Evolutionary conservation across 1,140 invertebrate genomes (phyloP).

Genomic region (Olivierus martensii): DNA sequence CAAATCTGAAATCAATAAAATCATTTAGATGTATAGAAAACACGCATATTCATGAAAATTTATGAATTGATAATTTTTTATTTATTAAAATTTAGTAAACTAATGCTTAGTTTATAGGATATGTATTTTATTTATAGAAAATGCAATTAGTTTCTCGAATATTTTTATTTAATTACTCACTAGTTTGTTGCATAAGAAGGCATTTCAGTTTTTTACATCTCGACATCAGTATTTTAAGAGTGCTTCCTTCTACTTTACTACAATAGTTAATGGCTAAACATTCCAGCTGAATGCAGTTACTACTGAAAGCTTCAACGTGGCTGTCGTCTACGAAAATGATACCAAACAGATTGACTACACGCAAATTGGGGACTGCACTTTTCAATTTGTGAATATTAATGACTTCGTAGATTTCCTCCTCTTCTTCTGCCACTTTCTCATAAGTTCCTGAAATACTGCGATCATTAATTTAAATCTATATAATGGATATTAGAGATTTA

Average conservation of each 20-base stretch:
- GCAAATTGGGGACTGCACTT: constrained; percentile 83
- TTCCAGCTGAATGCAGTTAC: constrained; percentile 67
- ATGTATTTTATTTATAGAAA: no score
- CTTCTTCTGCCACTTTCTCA: constrained; percentile 96
- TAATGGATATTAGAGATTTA: no score
- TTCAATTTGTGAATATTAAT: constrained; percentile 98
- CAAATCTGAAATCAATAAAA: constrained; percentile 43
- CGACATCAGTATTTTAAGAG: constrained; percentile 85
- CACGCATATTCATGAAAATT: no score
- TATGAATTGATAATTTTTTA: no score
- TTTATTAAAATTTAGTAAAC: no score
- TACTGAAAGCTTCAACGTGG: constrained; percentile 88
- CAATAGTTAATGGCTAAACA: constrained; percentile 94
- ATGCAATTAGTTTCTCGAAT: no score
- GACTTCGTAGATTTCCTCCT: constrained; percentile 99
- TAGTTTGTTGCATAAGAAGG: constrained; percentile 90
- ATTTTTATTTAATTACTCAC: constrained; percentile 44
- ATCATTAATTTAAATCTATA: neutral
- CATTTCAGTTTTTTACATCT: constrained; percentile 82
- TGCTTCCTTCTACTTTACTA: constrained; percentile 91
- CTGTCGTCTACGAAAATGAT: constrained; percentile 98
- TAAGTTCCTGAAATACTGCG: constrained; percentile 63
- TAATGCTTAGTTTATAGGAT: no score
- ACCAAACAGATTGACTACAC: constrained; percentile 91
- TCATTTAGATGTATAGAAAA: no score